phyloP scores from a whole-genome alignment of 1,140 invertebrate species.

The Steinernema khuongi region DNA sequence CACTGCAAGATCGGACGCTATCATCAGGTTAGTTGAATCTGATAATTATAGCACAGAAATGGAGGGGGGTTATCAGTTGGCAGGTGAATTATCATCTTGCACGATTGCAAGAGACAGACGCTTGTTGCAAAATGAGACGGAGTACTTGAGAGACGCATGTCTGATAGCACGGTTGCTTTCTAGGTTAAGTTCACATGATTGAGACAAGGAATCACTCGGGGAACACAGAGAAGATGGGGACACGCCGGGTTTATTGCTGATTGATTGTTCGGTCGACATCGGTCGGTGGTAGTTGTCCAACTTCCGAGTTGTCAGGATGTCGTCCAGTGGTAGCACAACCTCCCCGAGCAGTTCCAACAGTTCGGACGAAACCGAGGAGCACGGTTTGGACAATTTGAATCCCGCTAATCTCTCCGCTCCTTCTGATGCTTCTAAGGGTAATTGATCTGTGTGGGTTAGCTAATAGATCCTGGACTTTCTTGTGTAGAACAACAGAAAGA shows the following conservation, averaged over 20 bases:
- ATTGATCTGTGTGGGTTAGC: background rate
- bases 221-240: too few relatives aligned
- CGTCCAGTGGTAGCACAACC: background rate
- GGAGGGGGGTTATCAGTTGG: too few relatives aligned
- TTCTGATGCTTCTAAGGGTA: background rate
- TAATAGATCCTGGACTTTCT: background rate
- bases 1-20: slow-evolving; percentile 94
- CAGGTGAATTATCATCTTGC: too few relatives aligned
- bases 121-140: too few relatives aligned
- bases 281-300: background rate
- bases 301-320: background rate
- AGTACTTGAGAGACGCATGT: too few relatives aligned
- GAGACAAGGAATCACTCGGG: too few relatives aligned
- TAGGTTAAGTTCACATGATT: too few relatives aligned
- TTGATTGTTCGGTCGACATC: background rate
- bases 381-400: background rate
- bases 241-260: too few relatives aligned
- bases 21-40: slow-evolving; percentile 74
- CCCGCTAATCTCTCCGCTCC: background rate
- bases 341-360: background rate
- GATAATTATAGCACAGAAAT: too few relatives aligned
- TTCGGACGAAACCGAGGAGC: background rate
- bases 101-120: too few relatives aligned
- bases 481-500: background rate
- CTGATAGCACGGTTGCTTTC: too few relatives aligned